Percentiles rank a stretch among this genome's conserved stretches.
phyloP scores from a whole-genome alignment of 2,797 vertebrate genomes.

The Acanthurus tractus region DNA sequence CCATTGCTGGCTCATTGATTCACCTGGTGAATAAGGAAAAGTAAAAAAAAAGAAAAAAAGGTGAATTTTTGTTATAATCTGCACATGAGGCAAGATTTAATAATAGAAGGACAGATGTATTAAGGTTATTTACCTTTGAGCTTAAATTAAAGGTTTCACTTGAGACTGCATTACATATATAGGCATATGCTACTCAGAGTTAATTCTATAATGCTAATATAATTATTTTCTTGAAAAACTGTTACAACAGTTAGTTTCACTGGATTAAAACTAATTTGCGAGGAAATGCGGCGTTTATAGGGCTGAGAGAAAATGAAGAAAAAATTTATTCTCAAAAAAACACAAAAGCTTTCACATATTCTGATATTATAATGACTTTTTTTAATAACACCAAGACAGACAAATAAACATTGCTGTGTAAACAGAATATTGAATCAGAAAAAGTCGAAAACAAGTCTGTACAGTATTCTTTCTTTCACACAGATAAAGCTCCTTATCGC shows the following conservation, averaged over 20 bases:
- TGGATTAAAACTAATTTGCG: not conserved
- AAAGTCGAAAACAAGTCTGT: slow-evolving; percentile 21
- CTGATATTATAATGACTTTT: not conserved
- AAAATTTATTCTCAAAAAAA: not conserved
- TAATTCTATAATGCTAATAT: slow-evolving; percentile 9
- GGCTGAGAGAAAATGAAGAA: not conserved
- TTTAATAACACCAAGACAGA: not conserved
- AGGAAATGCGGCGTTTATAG: not conserved
- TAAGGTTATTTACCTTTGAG: slow-evolving; percentile 12
- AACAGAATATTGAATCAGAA: not conserved
- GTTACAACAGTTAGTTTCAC: not conserved
- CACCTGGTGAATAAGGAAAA: slow-evolving; percentile 69
- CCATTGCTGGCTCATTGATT: slow-evolving; percentile 92
- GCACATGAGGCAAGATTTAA: slow-evolving; percentile 9
- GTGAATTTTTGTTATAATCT: not conserved
- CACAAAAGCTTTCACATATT: not conserved
- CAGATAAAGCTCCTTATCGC: slow-evolving; percentile 35
- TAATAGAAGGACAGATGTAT: not conserved
- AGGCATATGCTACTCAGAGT: slow-evolving; percentile 11
- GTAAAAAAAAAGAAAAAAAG: slow-evolving; percentile 44
- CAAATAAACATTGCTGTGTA: not conserved
- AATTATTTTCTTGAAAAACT: not conserved
- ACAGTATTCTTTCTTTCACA: slow-evolving; percentile 32
- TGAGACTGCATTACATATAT: slow-evolving; percentile 10
- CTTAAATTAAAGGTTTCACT: slow-evolving; percentile 15